Evolutionary conservation across 1,140 invertebrate species (phyloP), one percentile per base, ranked within the genome.

Genomic region (Drosophila trapezifrons): DNA sequence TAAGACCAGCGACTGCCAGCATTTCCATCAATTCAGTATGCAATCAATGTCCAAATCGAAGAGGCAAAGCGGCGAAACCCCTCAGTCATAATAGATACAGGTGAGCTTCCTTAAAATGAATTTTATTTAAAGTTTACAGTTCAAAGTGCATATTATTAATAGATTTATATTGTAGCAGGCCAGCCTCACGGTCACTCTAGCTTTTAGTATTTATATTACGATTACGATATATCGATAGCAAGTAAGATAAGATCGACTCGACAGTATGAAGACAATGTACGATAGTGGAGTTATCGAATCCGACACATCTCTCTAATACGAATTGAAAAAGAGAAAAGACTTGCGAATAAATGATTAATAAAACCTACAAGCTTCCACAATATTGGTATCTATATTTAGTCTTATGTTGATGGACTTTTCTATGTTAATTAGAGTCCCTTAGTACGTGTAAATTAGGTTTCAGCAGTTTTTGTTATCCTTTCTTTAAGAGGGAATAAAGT

Each of bases 1-100:
- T 65, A 51, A n/a, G 46, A 45, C 54, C 59, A 18, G 63, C 51
- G 47, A 12, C 20, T 70, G 60, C 64, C 79, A 60, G 66, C 76
- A 76, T 79, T 87, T 83, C 67, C 77, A 87, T 87, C 84, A 89
- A 87, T 80, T 89, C 76, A 45, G 80, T 87, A 89, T 87, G 84
- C 84, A 87, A 87, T 89, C 84, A 87, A 89, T 87, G 84, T 87
- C 84, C 80, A 87, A 87, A 80, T 87, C 84, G 84, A 77, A 79
- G 76, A 79, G 63, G 70, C 71, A 62, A 47, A 71, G 63, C 82
- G 59, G 27, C 58, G 80, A 80, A 87, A 56, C 76, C 80, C 69
- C 66, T 60, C 64, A 66, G 63, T 52, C 67, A 73, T 57, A 73
- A 67, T 67, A 73, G 58, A 47, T 52, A 49, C 71, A 80, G 63